These are phyloP conservation scores for Ochotona princeps DNA, from an alignment of 2,113 vertebrate genomes.

Conservation along the genomic window DNA sequence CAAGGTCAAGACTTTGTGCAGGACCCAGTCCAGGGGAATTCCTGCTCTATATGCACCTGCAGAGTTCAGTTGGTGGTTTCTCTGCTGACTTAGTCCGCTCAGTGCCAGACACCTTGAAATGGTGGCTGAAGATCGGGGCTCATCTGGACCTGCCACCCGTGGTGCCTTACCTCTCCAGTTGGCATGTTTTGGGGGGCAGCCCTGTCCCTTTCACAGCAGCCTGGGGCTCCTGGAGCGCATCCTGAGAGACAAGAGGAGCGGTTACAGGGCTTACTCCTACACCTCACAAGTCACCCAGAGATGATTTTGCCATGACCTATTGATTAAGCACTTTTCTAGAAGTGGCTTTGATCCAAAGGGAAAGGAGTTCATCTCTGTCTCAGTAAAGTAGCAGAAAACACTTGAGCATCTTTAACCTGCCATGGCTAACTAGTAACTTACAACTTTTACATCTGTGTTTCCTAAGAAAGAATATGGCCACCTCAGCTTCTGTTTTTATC, in stretches of 20 bases:
- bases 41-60: background rate
- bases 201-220: background rate
- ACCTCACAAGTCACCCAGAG: background rate
- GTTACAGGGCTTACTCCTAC: background rate
- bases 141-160: background rate
- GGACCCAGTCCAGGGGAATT: background rate
- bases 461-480: background rate
- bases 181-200: background rate
- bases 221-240: background rate
- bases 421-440: background rate
- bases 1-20: background rate
- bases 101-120: background rate
- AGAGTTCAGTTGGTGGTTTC: background rate
- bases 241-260: background rate
- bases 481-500: background rate
- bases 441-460: background rate
- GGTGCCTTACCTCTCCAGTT: background rate
- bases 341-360: background rate
- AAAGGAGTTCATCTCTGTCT: background rate
- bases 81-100: background rate
- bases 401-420: background rate
- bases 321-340: background rate
- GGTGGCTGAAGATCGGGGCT: background rate
- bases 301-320: background rate
- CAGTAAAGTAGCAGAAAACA: background rate